Conservation (phyloP, 2,797 vertebrate species). For the Gymnothorax javanicus region DNA sequence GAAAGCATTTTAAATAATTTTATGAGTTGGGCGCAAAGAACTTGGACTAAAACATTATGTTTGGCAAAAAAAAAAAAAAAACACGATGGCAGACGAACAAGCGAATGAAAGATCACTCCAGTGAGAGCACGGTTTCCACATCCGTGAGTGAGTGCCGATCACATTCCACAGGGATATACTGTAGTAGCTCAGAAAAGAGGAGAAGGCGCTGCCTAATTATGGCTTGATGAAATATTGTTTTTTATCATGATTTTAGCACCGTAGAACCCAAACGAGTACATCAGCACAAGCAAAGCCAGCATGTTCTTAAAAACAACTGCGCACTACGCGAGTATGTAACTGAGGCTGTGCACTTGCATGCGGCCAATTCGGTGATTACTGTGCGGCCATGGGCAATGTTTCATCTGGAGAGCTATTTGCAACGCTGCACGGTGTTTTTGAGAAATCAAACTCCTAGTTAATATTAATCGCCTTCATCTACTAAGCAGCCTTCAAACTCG, state of each 20-base stretch:
- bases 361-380: background rate
- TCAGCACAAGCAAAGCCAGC: background rate
- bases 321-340: background rate
- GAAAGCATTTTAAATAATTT: conserved; percentile 48
- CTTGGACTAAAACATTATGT: conserved; percentile 31
- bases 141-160: conserved; percentile 31
- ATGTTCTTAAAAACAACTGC: background rate
- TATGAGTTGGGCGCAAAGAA: conserved; percentile 40
- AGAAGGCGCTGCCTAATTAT: conserved; percentile 43
- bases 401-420: background rate
- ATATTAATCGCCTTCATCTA: background rate
- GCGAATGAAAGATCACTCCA: background rate
- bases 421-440: background rate
- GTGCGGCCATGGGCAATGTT: background rate
- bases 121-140: conserved; percentile 37
- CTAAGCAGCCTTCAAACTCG: background rate
- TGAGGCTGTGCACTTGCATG: background rate
- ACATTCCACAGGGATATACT: conserved; percentile 33
- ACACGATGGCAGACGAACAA: background rate
- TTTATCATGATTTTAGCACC: conserved; percentile 11
- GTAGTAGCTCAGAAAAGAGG: conserved; percentile 46
- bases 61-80: background rate
- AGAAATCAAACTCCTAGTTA: conserved; percentile 9
- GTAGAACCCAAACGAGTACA: background rate
- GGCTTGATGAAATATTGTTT: conserved; percentile 46